Conservation (phyloP, 2,888 invertebrate genomes). For the Cryptocheilus praepositus region DNA sequence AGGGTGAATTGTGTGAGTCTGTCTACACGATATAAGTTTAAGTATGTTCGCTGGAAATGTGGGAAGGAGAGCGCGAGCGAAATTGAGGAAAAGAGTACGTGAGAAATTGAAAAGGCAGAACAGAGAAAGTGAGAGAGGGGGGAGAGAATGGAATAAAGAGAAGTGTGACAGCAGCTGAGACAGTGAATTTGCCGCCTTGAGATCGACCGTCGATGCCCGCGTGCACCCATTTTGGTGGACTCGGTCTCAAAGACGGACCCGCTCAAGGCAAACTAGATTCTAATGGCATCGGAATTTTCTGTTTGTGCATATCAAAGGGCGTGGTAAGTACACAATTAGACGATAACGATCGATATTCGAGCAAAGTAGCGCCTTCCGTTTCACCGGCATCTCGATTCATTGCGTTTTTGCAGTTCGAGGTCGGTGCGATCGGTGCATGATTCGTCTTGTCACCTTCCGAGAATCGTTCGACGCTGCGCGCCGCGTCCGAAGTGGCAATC, state of each 20-base stretch:
- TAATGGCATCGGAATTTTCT: conserved; percentile 45
- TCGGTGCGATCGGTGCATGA: background rate
- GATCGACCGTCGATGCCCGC: no score
- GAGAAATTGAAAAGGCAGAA: background rate
- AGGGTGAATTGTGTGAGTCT: no score
- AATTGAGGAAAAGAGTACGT: no score
- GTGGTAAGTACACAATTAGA: conserved; percentile 61
- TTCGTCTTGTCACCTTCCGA: background rate
- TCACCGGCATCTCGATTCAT: no score
- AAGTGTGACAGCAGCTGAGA: no score
- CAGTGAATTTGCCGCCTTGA: no score
- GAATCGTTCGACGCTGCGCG: background rate
- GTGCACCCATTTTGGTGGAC: no score
- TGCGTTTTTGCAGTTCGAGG: no score
- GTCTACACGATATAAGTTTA: no score
- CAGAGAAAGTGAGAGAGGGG: conserved; percentile 6
- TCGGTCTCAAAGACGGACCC: background rate
- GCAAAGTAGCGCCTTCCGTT: no score
- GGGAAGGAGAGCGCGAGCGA: no score
- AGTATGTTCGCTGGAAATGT: no score
- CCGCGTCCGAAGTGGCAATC: background rate
- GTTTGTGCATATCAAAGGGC: conserved; percentile 67
- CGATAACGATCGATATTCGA: background rate
- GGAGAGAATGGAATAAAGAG: background rate
- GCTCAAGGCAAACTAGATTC: conserved; percentile 6